Evolutionary conservation across 1,140 invertebrate genomes (phyloP).

Genomic region (Teleopsis dalmanni): DNA sequence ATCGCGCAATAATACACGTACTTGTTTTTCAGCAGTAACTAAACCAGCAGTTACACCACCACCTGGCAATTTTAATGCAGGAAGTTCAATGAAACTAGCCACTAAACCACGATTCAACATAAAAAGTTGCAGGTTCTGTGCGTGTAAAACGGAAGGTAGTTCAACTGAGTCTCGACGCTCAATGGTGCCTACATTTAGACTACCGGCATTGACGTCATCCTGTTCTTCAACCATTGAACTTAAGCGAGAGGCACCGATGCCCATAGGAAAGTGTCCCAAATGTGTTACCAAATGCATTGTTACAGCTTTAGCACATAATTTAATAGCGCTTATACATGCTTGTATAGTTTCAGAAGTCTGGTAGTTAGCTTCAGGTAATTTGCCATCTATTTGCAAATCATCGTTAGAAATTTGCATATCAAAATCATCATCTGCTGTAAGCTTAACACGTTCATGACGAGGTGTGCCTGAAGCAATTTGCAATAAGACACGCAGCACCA

Average conservation of each 20-base stretch:
- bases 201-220: slow-evolving; percentile 61
- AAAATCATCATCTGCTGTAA: slow-evolving; percentile 55
- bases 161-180: slow-evolving; percentile 32
- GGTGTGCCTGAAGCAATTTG: slow-evolving; percentile 45
- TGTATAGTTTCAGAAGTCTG: slow-evolving; percentile 45
- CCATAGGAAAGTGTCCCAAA: slow-evolving; percentile 83
- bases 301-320: slow-evolving; percentile 62
- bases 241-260: slow-evolving; percentile 69
- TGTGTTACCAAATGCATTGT: slow-evolving; percentile 78
- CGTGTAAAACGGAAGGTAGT: slow-evolving; percentile 50
- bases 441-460: slow-evolving; percentile 34
- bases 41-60: slow-evolving; percentile 73
- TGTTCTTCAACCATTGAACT: slow-evolving; percentile 81
- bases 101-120: slow-evolving; percentile 77
- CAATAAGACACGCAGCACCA: slow-evolving; percentile 46
- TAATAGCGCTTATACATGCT: slow-evolving; percentile 50
- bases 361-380: slow-evolving; percentile 33
- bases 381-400: slow-evolving; percentile 49
- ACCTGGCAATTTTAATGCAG: slow-evolving; percentile 73
- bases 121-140: slow-evolving; percentile 86
- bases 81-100: slow-evolving; percentile 85
- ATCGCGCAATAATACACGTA: slow-evolving; percentile 81
- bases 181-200: slow-evolving; percentile 16
- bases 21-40: slow-evolving; percentile 59
- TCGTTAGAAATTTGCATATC: slow-evolving; percentile 63